Evolutionary conservation across 2,888 invertebrate genomes (phyloP).

Genomic region (Polymixis flavicincta): DNA sequence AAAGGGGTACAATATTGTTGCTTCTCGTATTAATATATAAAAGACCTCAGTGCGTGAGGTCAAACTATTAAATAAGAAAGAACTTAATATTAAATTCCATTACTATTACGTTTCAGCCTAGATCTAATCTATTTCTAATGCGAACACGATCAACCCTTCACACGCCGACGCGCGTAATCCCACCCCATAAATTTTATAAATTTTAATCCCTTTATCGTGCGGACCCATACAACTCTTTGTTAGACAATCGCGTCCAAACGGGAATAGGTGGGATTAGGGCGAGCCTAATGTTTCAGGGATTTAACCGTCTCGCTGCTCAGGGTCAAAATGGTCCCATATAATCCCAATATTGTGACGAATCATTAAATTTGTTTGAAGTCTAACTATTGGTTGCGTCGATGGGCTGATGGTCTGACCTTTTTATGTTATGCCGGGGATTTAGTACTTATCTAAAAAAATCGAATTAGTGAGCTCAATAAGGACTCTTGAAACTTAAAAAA

Average conservation of each 20-base stretch:
- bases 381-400: constrained; percentile 23
- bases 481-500: too few species aligned
- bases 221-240: constrained; percentile 80
- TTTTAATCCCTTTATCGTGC: constrained; percentile 87
- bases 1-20: too few species aligned
- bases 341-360: constrained; percentile 71
- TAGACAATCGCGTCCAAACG: constrained; percentile 70
- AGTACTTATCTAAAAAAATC: neutral
- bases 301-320: constrained; percentile 55
- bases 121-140: constrained; percentile 62
- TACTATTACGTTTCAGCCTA: constrained; percentile 34
- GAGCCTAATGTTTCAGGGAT: constrained; percentile 75
- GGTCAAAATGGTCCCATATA: constrained; percentile 55
- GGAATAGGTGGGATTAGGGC: constrained; percentile 76
- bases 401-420: neutral
- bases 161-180: constrained; percentile 73
- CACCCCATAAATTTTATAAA: constrained; percentile 82
- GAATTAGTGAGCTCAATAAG: neutral
- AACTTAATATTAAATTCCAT: constrained; percentile 22
- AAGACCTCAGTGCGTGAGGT: neutral
- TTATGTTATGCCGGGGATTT: neutral
- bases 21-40: too few species aligned
- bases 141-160: constrained; percentile 69
- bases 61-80: constrained; percentile 1
- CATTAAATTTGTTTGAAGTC: constrained; percentile 64